A percentile compares a stretch with the other conserved stretches of the same genome.
phyloP scores from a whole-genome alignment of 2,113 vertebrate genomes.

The Eulacestoma nigropectus region DNA sequence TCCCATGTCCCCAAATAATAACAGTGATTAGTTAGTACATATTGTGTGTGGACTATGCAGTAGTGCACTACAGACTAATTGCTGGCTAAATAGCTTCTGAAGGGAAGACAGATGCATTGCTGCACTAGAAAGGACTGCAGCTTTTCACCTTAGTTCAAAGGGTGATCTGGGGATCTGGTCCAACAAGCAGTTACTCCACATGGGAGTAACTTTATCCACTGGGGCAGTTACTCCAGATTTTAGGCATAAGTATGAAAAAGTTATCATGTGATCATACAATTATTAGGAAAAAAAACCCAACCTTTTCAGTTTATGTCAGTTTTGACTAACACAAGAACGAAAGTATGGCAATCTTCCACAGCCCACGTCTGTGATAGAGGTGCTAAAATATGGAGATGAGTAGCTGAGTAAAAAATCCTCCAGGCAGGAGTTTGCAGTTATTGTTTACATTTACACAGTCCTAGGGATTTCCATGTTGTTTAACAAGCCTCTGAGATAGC shows the following conservation, averaged over 20 bases:
- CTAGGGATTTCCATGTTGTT: background rate
- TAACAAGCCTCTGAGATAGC: background rate
- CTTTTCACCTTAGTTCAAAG: background rate
- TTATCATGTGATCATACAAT: background rate
- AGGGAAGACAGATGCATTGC: background rate
- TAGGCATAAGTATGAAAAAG: background rate
- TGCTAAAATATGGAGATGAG: background rate
- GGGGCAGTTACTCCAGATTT: background rate
- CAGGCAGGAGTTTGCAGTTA: background rate
- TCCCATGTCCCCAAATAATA: background rate
- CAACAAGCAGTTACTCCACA: background rate
- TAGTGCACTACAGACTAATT: background rate
- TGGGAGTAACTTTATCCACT: background rate
- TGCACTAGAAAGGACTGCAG: background rate
- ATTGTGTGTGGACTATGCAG: background rate
- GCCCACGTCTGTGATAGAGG: background rate
- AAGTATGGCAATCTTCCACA: background rate
- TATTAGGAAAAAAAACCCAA: background rate
- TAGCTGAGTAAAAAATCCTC: background rate
- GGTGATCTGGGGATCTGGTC: background rate
- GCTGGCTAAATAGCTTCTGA: background rate
- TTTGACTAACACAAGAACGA: background rate
- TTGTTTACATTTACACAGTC: conserved; percentile 2
- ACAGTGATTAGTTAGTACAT: background rate
- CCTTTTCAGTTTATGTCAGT: background rate